Conservation (phyloP, 2,888 invertebrate genomes). For the Pterobdella sp. region DNA sequence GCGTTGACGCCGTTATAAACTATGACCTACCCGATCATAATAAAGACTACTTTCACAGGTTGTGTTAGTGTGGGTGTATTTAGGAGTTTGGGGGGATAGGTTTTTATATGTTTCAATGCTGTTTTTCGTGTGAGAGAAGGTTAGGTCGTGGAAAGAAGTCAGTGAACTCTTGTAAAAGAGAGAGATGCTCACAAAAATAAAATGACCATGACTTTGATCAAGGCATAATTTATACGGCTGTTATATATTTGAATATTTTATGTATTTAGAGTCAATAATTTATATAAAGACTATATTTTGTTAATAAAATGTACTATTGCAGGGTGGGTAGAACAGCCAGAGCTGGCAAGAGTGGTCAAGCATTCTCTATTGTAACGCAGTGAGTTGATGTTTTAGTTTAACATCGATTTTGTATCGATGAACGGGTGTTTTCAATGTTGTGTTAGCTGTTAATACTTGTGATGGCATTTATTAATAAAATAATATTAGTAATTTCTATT, state of each 20-base stretch:
- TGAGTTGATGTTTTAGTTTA: constrained; percentile 35
- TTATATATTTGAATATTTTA: background rate
- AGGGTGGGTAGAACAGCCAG: constrained; percentile 88
- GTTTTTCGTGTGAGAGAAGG: background rate
- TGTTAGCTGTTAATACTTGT: too few species aligned
- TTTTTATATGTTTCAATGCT: background rate
- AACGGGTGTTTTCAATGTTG: too few species aligned
- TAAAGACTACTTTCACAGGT: constrained; percentile 87
- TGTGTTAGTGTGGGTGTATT: background rate
- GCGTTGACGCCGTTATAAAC: constrained; percentile 94
- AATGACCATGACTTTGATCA: background rate
- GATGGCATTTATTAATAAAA: too few species aligned
- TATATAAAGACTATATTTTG: too few species aligned
- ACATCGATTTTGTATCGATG: too few species aligned
- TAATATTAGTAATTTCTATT: too few species aligned
- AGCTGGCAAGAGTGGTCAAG: constrained; percentile 84
- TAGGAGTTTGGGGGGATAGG: background rate
- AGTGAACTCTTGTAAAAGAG: background rate
- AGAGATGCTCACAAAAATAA: background rate
- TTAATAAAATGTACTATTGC: too few species aligned
- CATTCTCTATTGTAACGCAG: constrained; percentile 93
- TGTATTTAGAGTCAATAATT: too few species aligned
- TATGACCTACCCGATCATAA: constrained; percentile 96
- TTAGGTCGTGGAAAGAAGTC: too few species aligned
- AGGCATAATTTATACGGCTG: background rate